Evolutionary conservation across 2,888 invertebrate genomes (phyloP).

Genomic region (Athripsodes cinereus): DNA sequence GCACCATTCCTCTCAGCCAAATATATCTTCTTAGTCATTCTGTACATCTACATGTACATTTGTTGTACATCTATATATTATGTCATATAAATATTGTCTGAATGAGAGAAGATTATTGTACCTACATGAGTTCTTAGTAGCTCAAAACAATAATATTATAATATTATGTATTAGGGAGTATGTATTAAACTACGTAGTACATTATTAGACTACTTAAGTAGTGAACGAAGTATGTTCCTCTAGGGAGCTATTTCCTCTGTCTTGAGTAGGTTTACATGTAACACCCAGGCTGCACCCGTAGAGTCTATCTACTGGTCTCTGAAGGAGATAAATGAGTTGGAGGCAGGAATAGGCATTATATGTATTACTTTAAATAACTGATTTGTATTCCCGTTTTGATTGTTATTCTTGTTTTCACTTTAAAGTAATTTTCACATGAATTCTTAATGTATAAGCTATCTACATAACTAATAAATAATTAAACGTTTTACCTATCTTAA

Average conservation of each 20-base stretch:
- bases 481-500: too few species aligned
- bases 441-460: slow-evolving; percentile 2
- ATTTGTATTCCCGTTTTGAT: slow-evolving; percentile 26
- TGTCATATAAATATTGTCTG: too few species aligned
- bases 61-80: too few species aligned
- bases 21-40: too few species aligned
- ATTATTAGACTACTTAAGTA: slow-evolving; percentile 28
- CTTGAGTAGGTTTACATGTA: slow-evolving; percentile 9
- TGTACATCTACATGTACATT: too few species aligned
- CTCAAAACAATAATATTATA: too few species aligned
- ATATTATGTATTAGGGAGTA: too few species aligned
- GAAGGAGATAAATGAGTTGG: slow-evolving; percentile 27
- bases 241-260: slow-evolving; percentile 27
- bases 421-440: slow-evolving; percentile 14
- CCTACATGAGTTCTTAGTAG: too few species aligned
- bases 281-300: background rate
- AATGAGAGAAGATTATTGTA: too few species aligned
- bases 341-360: too few species aligned
- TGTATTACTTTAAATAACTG: slow-evolving; percentile 26
- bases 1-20: too few species aligned
- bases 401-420: slow-evolving; percentile 26
- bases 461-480: background rate
- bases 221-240: slow-evolving; percentile 27
- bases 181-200: too few species aligned
- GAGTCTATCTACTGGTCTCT: slow-evolving; percentile 7